A percentile compares a stretch with the other conserved stretches of the same genome.
Conservation (phyloP, 2,888 invertebrate genomes). For the Watsonalla binaria region DNA sequence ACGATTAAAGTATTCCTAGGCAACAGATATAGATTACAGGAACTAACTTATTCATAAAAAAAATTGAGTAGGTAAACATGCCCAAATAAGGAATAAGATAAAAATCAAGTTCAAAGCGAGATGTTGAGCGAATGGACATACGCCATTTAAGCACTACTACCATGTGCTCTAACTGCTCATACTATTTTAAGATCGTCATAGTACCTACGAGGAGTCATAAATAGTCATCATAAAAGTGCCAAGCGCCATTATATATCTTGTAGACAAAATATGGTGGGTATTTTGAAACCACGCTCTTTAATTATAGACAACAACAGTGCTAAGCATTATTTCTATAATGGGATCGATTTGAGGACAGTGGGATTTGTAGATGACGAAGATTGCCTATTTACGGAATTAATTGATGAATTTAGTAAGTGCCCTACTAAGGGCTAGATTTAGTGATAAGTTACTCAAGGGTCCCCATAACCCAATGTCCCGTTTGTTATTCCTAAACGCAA, state of each 20-base stretch:
- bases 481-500: too few relatives aligned
- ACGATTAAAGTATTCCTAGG: background rate
- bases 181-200: background rate
- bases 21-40: background rate
- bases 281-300: slow-evolving; percentile 33
- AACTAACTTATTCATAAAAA: too few relatives aligned
- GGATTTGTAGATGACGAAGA: too few relatives aligned
- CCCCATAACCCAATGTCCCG: too few relatives aligned
- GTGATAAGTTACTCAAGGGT: too few relatives aligned
- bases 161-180: background rate
- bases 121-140: slow-evolving; percentile 7
- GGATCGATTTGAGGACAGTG: slow-evolving; percentile 1
- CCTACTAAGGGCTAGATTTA: too few relatives aligned
- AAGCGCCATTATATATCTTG: slow-evolving; percentile 10
- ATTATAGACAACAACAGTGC: slow-evolving; percentile 35
- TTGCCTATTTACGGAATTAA: too few relatives aligned
- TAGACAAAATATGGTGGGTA: slow-evolving; percentile 21
- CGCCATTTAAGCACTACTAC: slow-evolving; percentile 4
- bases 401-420: too few relatives aligned
- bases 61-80: background rate
- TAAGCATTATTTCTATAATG: slow-evolving; percentile 20
- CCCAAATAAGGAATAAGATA: background rate
- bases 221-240: slow-evolving; percentile 26
- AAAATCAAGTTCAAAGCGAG: slow-evolving; percentile 18
- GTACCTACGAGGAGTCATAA: slow-evolving; percentile 14